Evolutionary conservation across 2,113 vertebrate genomes (phyloP).

Genomic region (Chelonoidis abingdonii): DNA sequence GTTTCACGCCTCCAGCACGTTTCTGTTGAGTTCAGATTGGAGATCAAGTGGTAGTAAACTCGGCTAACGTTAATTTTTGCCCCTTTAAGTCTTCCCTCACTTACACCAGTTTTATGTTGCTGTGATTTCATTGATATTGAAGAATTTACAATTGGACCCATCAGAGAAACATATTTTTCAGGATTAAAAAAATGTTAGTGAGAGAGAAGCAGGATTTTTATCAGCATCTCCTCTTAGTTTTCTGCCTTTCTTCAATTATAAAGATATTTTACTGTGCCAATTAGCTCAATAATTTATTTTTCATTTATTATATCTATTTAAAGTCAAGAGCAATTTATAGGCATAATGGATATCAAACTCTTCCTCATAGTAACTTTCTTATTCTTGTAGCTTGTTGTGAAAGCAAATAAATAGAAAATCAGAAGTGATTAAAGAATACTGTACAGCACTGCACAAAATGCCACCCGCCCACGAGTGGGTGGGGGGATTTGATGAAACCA

Average conservation of each 20-base stretch:
- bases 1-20: accelerated
- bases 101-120: background rate
- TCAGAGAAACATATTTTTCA: background rate
- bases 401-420: background rate
- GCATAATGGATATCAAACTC: background rate
- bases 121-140: background rate
- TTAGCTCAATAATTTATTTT: background rate
- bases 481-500: background rate
- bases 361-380: background rate
- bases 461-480: background rate
- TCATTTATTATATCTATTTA: background rate
- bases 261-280: background rate
- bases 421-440: background rate
- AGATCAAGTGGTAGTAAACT: background rate
- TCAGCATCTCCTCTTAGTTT: background rate
- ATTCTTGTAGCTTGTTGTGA: background rate
- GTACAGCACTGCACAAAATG: background rate
- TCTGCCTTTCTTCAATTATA: background rate
- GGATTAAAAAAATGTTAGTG: background rate
- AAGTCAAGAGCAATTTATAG: background rate
- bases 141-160: background rate
- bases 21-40: background rate
- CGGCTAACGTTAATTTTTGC: background rate
- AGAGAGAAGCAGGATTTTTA: background rate
- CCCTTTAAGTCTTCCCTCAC: background rate